These are phyloP conservation scores for Thamnophis elegans DNA, from an alignment of 2,797 vertebrate species.

Conservation along the genomic window DNA sequence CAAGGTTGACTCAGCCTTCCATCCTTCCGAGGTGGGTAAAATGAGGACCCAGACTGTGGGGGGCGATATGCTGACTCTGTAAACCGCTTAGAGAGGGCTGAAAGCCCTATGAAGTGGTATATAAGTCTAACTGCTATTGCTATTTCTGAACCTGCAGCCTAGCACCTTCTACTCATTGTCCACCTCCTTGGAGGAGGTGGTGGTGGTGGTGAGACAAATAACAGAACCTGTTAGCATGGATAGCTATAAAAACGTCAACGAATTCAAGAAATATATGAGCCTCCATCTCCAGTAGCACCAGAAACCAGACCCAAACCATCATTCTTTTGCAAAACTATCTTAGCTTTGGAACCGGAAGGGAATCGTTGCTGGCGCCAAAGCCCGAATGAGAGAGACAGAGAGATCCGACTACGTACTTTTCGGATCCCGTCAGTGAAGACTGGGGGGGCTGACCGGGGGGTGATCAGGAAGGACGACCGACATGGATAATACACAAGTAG, in stretches of 20 bases:
- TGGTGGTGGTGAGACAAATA: background rate
- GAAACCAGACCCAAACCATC: background rate
- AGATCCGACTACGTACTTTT: no score
- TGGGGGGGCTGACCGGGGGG: background rate
- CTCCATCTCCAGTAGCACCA: background rate
- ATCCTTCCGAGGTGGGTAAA: no score
- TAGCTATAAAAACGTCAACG: background rate
- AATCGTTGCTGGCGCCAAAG: background rate
- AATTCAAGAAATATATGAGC: background rate
- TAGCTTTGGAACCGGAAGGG: no score
- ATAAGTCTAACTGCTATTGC: no score
- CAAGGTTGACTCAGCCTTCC: no score
- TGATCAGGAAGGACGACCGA: conserved; percentile 28
- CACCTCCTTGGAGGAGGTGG: background rate
- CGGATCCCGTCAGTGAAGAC: background rate
- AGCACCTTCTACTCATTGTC: background rate
- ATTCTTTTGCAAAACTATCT: background rate
- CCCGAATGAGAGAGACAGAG: background rate
- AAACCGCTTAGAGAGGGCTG: no score
- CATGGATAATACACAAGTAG: conserved; percentile 49
- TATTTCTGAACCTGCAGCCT: background rate
- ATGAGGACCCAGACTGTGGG: no score
- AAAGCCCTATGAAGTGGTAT: no score
- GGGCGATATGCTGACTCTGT: no score
- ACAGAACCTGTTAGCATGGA: background rate